Evolutionary conservation across 1,140 invertebrate genomes (phyloP).

Genomic region (Ceratina australensis): DNA sequence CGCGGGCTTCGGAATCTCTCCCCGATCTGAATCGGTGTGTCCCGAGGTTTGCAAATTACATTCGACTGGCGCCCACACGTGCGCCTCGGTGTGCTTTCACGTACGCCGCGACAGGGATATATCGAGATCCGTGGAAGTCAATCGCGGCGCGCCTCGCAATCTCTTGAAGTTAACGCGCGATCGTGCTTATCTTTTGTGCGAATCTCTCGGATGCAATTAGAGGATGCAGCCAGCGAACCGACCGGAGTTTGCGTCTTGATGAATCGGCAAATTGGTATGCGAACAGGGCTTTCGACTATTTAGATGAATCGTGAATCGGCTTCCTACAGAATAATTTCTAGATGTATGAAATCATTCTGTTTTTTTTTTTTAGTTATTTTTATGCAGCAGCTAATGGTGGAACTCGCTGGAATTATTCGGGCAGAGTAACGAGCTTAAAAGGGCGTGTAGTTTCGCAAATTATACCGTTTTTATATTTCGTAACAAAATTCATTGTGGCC

Average conservation of each 20-base stretch:
- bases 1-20: conserved; percentile 29
- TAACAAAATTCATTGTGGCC: not conserved
- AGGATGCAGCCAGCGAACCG: not conserved
- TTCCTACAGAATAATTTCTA: too few relatives aligned
- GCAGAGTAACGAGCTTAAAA: too few relatives aligned
- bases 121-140: conserved; percentile 11
- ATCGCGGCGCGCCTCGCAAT: conserved; percentile 16
- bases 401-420: not conserved
- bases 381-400: not conserved
- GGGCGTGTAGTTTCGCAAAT: not conserved
- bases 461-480: not conserved
- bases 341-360: too few relatives aligned
- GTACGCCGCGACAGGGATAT: not conserved
- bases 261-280: not conserved
- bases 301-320: not conserved
- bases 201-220: conserved; percentile 7
- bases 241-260: not conserved
- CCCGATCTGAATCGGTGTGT: conserved; percentile 40
- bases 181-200: conserved; percentile 14
- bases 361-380: too few relatives aligned
- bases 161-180: conserved; percentile 19
- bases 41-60: conserved; percentile 60
- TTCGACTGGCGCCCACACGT: not conserved
- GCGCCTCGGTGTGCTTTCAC: conserved; percentile 7
- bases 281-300: not conserved